Evolutionary conservation across 2,113 vertebrate genomes (phyloP), one percentile per base, ranked within the genome.

Genomic region (Varanus komodoensis): DNA sequence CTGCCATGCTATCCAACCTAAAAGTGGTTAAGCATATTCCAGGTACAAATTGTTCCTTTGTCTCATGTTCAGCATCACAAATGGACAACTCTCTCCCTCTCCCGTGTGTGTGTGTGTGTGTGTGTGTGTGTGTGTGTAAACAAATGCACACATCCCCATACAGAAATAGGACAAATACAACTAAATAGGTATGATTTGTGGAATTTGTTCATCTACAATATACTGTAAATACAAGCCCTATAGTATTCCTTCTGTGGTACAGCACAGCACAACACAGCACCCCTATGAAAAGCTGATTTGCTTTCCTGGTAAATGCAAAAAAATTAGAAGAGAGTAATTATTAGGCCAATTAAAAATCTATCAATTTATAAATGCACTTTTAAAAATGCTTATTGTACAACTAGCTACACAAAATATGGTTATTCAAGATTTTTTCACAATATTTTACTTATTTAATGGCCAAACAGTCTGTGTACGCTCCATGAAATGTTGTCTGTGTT

Each of bases 381-480:
- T 52, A 52, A 93, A 84, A 85, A n/a, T 88, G 94, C 89, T 87
- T 87, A 78, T 85, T 71, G 50, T 83, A 54, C 34, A 89, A 64
- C 9, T 32, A 67, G 11, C 17, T 23, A 50, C 9, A 89, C 82
- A 81, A 73, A 89, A 92, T 93, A 80, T 90, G 64, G 87, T 88
- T 85, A 94, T 91, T 80, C 61, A 88, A 92, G 85, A 88, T 25
- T 5, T 14, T 14, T 2, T 86, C 88, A 6, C 4, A 82, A 89
- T 78, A 90, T 88, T 92, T 91, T 77, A 82, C 86, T 34, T 4
- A 89, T 64, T 23, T 0, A 57, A 54, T 5, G 69, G 78, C 7
- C 27, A 84, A 92, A 74, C 44, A 50, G 94, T 64, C 87, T 1
- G 3, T 17, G 69, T 64, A 75, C 0, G 9, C 77, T 57, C 15